Evolutionary conservation across 2,888 invertebrate genomes (phyloP), one percentile per base, ranked within the genome.

Genomic region (Dilophus febrilis): DNA sequence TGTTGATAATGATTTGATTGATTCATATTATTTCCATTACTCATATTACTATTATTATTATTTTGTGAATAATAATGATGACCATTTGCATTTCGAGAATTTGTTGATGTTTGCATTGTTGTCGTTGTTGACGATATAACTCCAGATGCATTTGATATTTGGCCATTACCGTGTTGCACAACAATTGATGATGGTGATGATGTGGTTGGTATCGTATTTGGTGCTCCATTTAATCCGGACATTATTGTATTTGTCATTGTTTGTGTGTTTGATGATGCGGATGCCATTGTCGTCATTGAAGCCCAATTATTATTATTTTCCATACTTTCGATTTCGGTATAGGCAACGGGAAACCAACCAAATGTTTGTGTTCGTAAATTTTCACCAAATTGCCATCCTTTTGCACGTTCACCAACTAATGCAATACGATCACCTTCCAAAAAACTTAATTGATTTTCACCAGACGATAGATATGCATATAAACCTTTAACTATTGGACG

Each of bases 351-450:
- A 63, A 92, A 92, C 92, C 92, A 92, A 27, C 92, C 92, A 47
- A 85, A 81, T 55, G 81, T 77, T 57, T 87, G 86, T n/a, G 86
- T 88, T 41, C 87, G 72, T 49, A 85, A 62, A 62, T 92, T 92
- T 60, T 91, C 90, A n/a, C 92, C 92, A 53, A 90, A 92, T 63
- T 92, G 91, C 92, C 92, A 92, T 18, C 92, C 92, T 58, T 91
- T 91, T 49, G 86, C 87, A 49, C 86, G 72, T 52, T 87, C 88
- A 17, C 91, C 92, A 51, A 90, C 78, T 46, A 91, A 63, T 7
- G 85, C 81, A 41, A 92, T 78, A 43, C 84, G 70, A 61, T 92
- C 92, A 45, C 87, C 87, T 64, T 90, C 88, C 46, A 82, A 77
- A 65, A 92, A 92, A 56, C 83, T 84, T 44, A 92, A 71, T 62